These are phyloP conservation scores for Ephydatia muelleri DNA, from an alignment of 37 sponge, comb jelly and placozoan genomes.

Conservation along the genomic window DNA sequence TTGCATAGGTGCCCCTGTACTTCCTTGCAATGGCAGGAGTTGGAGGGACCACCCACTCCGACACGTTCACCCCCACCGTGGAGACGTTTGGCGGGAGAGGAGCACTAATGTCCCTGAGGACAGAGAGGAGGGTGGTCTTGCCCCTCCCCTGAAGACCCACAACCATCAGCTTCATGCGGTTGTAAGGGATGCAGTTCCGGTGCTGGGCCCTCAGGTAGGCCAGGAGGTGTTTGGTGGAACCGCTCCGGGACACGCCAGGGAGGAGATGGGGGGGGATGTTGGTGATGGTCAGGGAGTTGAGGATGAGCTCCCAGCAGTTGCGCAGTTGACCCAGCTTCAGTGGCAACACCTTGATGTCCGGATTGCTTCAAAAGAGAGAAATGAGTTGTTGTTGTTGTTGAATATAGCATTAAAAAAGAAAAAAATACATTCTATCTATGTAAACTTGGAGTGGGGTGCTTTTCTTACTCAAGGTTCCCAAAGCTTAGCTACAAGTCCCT, in stretches of 20 bases:
- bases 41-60: conserved; percentile 63
- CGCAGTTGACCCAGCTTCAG: conserved; percentile 65
- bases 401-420: too few relatives aligned
- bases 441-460: too few relatives aligned
- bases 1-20: background rate
- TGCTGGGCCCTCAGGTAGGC: conserved; percentile 87
- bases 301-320: conserved; percentile 86
- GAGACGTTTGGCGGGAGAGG: conserved; percentile 82
- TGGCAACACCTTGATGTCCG: conserved; percentile 52
- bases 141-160: conserved; percentile 91
- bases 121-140: conserved; percentile 89
- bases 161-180: conserved; percentile 93
- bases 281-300: conserved; percentile 63
- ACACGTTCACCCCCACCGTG: conserved; percentile 91
- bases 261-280: conserved; percentile 79
- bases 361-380: conserved; percentile 46
- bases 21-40: too few relatives aligned
- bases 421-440: too few relatives aligned
- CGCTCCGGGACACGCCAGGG: conserved; percentile 60
- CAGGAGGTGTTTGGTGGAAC: conserved; percentile 78
- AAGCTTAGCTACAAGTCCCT: too few relatives aligned
- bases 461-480: too few relatives aligned
- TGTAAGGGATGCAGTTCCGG: conserved; percentile 82
- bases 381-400: too few relatives aligned
- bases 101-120: conserved; percentile 57